Evolutionary conservation across 2,888 invertebrate species (phyloP).

Genomic region (Aleiodes testaceus): DNA sequence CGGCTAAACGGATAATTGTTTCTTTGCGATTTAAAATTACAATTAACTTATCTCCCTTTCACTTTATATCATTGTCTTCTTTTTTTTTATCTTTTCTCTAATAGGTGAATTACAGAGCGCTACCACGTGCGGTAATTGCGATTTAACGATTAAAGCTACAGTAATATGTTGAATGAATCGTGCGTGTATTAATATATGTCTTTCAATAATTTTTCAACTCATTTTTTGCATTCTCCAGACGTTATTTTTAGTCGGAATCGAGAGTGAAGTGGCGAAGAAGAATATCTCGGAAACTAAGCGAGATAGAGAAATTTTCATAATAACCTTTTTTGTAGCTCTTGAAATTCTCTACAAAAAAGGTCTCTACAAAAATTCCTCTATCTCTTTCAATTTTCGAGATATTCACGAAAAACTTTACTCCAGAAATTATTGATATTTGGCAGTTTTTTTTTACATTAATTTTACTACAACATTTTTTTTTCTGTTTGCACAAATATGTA

Average conservation of each 20-base stretch:
- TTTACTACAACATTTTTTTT: constrained; percentile 8
- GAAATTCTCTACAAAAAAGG: too few species aligned
- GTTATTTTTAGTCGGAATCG: constrained; percentile 49
- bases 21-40: constrained; percentile 31
- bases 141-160: constrained; percentile 71
- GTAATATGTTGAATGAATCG: constrained; percentile 69
- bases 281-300: too few species aligned
- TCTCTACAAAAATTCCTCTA: too few species aligned
- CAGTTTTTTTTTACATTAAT: constrained; percentile 10
- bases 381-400: too few species aligned
- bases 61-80: background rate
- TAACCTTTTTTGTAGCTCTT: too few species aligned
- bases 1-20: constrained; percentile 24
- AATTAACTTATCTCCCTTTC: constrained; percentile 14
- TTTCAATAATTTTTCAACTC: constrained; percentile 54
- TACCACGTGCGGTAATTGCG: constrained; percentile 70
- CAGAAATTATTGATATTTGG: constrained; percentile 18
- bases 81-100: constrained; percentile 19
- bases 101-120: constrained; percentile 67
- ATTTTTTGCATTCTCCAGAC: constrained; percentile 12
- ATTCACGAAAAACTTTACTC: background rate
- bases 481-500: constrained; percentile 2
- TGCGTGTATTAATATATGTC: constrained; percentile 66
- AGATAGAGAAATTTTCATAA: too few species aligned
- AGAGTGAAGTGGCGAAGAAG: background rate